Conservation (phyloP, 2,797 vertebrate genomes). For the Protonibea diacanthus region DNA sequence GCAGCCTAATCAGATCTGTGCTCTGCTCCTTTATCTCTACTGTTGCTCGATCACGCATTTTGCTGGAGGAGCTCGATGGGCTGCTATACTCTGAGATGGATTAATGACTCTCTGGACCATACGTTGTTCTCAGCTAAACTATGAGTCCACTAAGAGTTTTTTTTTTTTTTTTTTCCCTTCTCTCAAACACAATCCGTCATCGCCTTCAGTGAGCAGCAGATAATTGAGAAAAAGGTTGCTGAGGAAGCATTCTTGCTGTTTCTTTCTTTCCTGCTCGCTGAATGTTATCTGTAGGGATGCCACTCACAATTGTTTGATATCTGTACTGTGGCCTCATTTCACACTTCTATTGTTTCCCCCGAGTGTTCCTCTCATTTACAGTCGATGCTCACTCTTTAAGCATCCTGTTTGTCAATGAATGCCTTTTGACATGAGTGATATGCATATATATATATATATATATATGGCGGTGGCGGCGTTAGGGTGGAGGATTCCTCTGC, state of each 20-base stretch:
- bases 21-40: conserved; percentile 71
- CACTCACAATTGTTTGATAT: conserved; percentile 59
- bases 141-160: conserved; percentile 57
- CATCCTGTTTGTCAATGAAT: conserved; percentile 50
- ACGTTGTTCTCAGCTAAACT: conserved; percentile 68
- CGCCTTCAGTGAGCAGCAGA: conserved; percentile 66
- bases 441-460: conserved; percentile 37
- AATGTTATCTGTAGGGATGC: conserved; percentile 55
- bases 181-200: conserved; percentile 63
- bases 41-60: conserved; percentile 71
- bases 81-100: conserved; percentile 56
- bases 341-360: conserved; percentile 38
- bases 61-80: conserved; percentile 63
- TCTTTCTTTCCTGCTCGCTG: conserved; percentile 40
- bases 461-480: conserved; percentile 16
- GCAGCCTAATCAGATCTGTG: conserved; percentile 75
- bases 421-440: conserved; percentile 44
- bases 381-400: conserved; percentile 47
- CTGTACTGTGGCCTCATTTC: conserved; percentile 51
- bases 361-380: conserved; percentile 38
- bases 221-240: conserved; percentile 70
- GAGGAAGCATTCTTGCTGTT: conserved; percentile 61
- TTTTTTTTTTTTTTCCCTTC: conserved; percentile 16
- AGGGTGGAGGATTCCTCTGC: conserved; percentile 42
- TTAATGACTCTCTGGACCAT: conserved; percentile 71